Percentiles rank a stretch among this genome's conserved stretches.
Conservation (phyloP, 2,113 vertebrate species). For the Speoplatyrhinus poulsoni region DNA sequence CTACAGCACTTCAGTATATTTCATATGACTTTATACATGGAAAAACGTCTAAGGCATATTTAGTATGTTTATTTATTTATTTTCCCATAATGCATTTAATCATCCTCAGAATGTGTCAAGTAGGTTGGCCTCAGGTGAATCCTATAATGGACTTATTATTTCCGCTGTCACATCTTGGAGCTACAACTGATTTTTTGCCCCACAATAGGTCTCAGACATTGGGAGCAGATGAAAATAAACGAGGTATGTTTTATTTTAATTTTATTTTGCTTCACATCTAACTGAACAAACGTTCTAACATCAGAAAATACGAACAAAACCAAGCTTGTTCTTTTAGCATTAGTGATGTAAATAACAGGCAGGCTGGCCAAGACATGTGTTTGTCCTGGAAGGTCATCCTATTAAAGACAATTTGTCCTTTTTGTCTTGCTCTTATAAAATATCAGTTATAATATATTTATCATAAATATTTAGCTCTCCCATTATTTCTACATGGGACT, state of each 20-base stretch:
- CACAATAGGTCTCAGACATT: not conserved
- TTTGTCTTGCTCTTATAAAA: not conserved
- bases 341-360: conserved; percentile 20
- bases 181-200: not conserved
- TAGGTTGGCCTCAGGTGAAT: too few species aligned
- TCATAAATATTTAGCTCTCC: conserved; percentile 8
- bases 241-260: not conserved
- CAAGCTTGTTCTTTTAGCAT: conserved; percentile 50
- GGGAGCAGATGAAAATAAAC: not conserved
- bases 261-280: conserved; percentile 59
- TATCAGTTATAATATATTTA: conserved; percentile 31
- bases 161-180: too few species aligned
- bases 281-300: conserved; percentile 51
- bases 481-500: conserved; percentile 28
- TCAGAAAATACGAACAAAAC: conserved; percentile 48
- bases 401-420: conserved; percentile 17
- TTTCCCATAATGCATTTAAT: not conserved
- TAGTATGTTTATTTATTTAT: too few species aligned
- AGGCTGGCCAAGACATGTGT: conserved; percentile 5
- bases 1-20: not conserved
- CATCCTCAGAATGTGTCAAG: not conserved
- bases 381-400: conserved; percentile 10
- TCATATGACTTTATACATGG: not conserved
- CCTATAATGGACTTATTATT: too few species aligned
- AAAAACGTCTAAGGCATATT: too few species aligned